These are phyloP conservation scores for Protobothrops mucrosquamatus DNA, from an alignment of 2,113 vertebrate species.

Conservation along the genomic window DNA sequence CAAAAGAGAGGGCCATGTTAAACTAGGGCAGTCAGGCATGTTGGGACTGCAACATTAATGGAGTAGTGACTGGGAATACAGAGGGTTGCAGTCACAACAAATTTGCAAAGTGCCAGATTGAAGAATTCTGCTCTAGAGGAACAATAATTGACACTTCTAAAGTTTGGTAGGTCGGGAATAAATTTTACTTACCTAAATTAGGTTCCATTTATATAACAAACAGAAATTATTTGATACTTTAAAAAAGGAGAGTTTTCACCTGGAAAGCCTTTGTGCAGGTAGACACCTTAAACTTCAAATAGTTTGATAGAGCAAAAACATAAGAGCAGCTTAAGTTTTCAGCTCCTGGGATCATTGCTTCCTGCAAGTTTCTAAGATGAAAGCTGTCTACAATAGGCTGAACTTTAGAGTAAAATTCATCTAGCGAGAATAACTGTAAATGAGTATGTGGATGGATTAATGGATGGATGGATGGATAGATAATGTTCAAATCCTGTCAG, in stretches of 20 bases:
- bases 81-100: background rate
- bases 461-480: background rate
- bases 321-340: background rate
- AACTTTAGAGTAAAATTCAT: background rate
- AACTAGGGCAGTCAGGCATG: background rate
- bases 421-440: background rate
- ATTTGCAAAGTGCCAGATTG: background rate
- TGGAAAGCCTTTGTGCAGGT: constrained; percentile 1
- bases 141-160: background rate
- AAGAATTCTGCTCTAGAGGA: background rate
- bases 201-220: constrained; percentile 2
- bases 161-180: background rate
- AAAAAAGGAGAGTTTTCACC: constrained; percentile 5
- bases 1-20: background rate
- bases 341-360: background rate
- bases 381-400: background rate
- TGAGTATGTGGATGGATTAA: background rate
- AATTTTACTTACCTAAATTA: background rate
- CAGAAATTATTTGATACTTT: background rate
- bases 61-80: background rate
- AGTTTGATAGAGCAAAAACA: background rate
- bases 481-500: background rate
- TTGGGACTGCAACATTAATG: background rate
- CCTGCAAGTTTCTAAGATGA: background rate
- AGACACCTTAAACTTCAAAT: background rate